A percentile compares a stretch with the other conserved stretches of the same genome.
Evolutionary conservation across 1,140 invertebrate species (phyloP).

Genomic region (Contarinia nasturtii): DNA sequence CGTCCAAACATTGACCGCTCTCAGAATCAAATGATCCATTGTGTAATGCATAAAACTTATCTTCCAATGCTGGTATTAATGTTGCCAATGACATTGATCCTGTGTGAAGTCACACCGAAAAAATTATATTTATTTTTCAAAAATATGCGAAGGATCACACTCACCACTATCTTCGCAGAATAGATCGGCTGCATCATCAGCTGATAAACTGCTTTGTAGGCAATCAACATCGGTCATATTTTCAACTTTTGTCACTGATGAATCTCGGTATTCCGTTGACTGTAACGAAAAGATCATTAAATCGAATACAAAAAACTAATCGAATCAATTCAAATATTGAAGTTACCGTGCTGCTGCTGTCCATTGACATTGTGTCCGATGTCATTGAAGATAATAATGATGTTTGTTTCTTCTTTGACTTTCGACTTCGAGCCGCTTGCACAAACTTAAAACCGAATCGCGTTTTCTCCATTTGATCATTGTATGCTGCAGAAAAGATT

Average conservation of each 20-base stretch:
- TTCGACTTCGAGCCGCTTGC: constrained; percentile 36
- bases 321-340: not conserved
- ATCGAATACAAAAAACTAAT: not conserved
- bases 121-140: not conserved
- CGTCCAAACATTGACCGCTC: constrained; percentile 9
- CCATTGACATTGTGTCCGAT: constrained; percentile 8
- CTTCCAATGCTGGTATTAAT: constrained; percentile 53
- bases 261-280: constrained; percentile 8
- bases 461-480: constrained; percentile 1
- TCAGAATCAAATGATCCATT: constrained; percentile 23
- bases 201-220: constrained; percentile 10
- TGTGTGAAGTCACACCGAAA: constrained; percentile 24
- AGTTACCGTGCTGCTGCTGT: constrained; percentile 9
- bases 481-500: not conserved
- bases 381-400: constrained; percentile 1
- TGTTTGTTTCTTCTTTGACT: constrained; percentile 23
- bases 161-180: constrained; percentile 19
- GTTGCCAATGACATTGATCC: constrained; percentile 30
- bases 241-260: too few species aligned
- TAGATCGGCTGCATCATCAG: constrained; percentile 19
- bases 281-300: not conserved
- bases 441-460: constrained; percentile 3
- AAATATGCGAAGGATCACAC: not conserved
- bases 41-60: constrained; percentile 43
- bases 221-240: not conserved